Evolutionary conservation across 2,888 invertebrate species (phyloP).

Genomic region (Heteropelma amictum): DNA sequence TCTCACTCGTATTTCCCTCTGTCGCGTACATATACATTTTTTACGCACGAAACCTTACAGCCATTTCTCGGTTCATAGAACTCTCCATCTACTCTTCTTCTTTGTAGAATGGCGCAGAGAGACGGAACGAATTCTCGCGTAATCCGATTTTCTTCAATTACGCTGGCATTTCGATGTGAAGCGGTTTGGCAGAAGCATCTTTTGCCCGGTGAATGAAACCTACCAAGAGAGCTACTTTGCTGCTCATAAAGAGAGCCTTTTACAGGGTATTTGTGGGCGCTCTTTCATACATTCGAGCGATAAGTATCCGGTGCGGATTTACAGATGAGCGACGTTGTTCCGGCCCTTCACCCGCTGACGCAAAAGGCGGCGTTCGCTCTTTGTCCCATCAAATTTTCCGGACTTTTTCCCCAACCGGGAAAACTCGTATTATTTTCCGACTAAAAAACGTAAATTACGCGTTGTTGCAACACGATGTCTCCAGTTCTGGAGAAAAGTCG

Average conservation of each 20-base stretch:
- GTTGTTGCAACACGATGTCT: neutral
- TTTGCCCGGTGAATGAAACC: conserved; percentile 13
- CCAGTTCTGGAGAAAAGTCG: neutral
- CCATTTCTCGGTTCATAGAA: conserved; percentile 44
- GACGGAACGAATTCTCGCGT: conserved; percentile 5
- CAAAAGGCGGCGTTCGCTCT: conserved; percentile 14
- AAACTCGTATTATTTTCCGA: neutral
- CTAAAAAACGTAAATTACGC: neutral
- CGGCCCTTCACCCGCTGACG: conserved; percentile 25
- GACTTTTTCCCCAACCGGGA: neutral
- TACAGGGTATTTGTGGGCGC: neutral
- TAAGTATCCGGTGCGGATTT: conserved; percentile 37
- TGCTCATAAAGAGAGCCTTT: too few species aligned
- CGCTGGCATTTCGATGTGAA: conserved; percentile 25
- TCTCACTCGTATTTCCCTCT: neutral
- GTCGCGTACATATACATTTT: conserved; percentile 6
- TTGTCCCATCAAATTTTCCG: neutral
- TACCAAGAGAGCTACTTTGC: neutral
- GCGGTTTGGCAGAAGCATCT: too few species aligned
- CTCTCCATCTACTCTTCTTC: conserved; percentile 17
- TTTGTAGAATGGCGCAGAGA: conserved; percentile 2
- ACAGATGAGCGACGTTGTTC: conserved; percentile 38
- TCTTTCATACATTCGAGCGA: conserved; percentile 16
- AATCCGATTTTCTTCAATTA: conserved; percentile 51
- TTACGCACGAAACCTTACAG: conserved; percentile 30